These are phyloP conservation scores for Homalodisca vitripennis DNA, from an alignment of 1,140 invertebrate species.

Conservation along the genomic window DNA sequence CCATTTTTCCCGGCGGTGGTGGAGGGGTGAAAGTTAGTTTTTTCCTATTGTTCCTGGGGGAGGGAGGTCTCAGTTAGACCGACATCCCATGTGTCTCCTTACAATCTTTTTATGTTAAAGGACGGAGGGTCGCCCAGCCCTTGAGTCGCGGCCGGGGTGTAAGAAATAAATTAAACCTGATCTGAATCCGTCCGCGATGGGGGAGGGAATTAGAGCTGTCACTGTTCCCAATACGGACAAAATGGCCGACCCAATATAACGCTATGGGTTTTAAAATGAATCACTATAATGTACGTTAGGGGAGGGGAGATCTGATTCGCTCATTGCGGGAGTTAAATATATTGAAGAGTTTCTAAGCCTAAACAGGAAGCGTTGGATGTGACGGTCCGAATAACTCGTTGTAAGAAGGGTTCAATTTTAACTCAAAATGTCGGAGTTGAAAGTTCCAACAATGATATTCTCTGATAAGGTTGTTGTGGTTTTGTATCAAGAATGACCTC, in stretches of 20 bases:
- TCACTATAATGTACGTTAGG: conserved; percentile 13
- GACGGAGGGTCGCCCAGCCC: background rate
- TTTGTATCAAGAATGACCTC: too few relatives aligned
- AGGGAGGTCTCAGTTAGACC: background rate
- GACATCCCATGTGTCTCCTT: conserved; percentile 10
- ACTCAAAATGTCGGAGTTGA: too few relatives aligned
- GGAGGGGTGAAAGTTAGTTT: conserved; percentile 7
- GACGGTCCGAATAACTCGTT: too few relatives aligned
- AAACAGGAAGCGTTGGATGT: too few relatives aligned
- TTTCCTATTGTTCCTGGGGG: conserved; percentile 23
- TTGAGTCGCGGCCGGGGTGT: background rate
- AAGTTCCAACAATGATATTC: too few relatives aligned
- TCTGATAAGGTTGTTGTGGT: too few relatives aligned
- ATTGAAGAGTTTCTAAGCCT: too few relatives aligned
- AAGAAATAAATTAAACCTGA: conserved; percentile 25
- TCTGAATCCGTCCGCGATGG: conserved; percentile 4
- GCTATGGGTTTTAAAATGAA: conserved; percentile 21
- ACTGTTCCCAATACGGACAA: conserved; percentile 17
- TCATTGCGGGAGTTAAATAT: conserved; percentile 6
- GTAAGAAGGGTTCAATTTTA: too few relatives aligned
- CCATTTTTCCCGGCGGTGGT: conserved; percentile 1
- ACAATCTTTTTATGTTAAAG: conserved; percentile 10
- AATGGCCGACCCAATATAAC: conserved; percentile 21
- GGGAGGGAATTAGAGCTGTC: conserved; percentile 10
- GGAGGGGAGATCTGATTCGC: background rate